Conservation (phyloP, 1,140 invertebrate species). For the Nylanderia fulva region DNA sequence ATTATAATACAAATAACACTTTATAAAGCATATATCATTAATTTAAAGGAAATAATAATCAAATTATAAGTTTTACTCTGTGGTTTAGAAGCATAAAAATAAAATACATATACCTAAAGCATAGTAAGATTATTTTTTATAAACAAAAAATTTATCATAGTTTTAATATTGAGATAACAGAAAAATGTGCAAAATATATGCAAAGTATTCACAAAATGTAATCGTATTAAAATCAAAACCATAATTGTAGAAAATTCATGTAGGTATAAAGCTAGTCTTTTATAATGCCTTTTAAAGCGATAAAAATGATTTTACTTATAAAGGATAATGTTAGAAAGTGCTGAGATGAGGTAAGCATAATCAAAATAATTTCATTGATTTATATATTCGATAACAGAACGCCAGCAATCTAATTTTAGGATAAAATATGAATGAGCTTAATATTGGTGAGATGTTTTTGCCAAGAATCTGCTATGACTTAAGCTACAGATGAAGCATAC, state of each 20-base stretch:
- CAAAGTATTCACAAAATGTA: background rate
- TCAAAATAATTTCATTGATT: constrained; percentile 54
- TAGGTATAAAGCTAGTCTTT: constrained; percentile 15
- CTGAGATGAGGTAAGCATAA: background rate
- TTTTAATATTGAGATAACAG: constrained; percentile 11
- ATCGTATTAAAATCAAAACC: background rate
- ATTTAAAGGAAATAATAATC: background rate
- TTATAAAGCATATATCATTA: background rate
- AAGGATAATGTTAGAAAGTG: background rate
- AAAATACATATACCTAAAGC: background rate
- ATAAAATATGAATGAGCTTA: constrained; percentile 70
- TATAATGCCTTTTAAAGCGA: background rate
- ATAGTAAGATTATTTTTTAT: background rate
- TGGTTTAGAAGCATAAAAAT: background rate
- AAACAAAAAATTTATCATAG: background rate
- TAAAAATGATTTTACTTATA: background rate
- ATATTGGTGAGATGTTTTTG: constrained; percentile 62
- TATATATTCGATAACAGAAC: constrained; percentile 32
- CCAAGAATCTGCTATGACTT: constrained; percentile 57
- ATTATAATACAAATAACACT: background rate
- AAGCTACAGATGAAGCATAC: background rate
- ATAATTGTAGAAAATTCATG: background rate
- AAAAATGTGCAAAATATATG: background rate
- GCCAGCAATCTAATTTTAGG: constrained; percentile 74
- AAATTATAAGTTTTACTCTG: background rate